Evolutionary conservation across 2,797 vertebrate genomes (phyloP).

Genomic region (Pseudochromis fuscus): DNA sequence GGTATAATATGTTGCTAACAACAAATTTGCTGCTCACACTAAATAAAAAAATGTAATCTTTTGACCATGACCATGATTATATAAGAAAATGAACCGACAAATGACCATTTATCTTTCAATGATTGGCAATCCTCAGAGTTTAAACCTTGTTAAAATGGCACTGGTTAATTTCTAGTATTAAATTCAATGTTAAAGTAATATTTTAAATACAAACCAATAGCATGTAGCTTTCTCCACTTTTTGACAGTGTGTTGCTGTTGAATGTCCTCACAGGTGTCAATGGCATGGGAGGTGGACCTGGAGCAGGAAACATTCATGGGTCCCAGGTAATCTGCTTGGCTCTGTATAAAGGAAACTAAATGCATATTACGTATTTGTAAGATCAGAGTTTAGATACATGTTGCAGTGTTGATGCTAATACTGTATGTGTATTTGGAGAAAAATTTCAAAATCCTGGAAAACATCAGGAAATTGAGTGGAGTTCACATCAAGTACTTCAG

Average conservation of each 20-base stretch:
- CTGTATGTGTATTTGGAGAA: slow-evolving; percentile 1
- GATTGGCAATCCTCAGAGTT: slow-evolving; percentile 34
- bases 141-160: not conserved
- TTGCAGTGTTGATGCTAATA: not conserved
- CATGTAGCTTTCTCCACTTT: slow-evolving; percentile 11
- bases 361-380: not conserved
- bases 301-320: slow-evolving; percentile 89
- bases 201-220: slow-evolving; percentile 22
- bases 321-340: slow-evolving; percentile 87
- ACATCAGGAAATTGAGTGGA: not conserved
- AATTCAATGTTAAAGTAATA: slow-evolving; percentile 1
- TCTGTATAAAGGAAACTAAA: slow-evolving; percentile 3
- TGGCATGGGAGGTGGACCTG: slow-evolving; percentile 88
- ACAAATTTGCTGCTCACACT: slow-evolving; percentile 7
- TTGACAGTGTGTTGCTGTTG: slow-evolving; percentile 38
- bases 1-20: not conserved
- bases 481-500: not conserved
- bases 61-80: not conserved
- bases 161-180: not conserved
- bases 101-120: not conserved
- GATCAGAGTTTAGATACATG: not conserved
- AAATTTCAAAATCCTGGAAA: not conserved
- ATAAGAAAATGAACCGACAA: not conserved
- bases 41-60: not conserved
- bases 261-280: slow-evolving; percentile 84